Evolutionary conservation across 2,113 vertebrate genomes (phyloP).

Genomic region (Murina feae): DNA sequence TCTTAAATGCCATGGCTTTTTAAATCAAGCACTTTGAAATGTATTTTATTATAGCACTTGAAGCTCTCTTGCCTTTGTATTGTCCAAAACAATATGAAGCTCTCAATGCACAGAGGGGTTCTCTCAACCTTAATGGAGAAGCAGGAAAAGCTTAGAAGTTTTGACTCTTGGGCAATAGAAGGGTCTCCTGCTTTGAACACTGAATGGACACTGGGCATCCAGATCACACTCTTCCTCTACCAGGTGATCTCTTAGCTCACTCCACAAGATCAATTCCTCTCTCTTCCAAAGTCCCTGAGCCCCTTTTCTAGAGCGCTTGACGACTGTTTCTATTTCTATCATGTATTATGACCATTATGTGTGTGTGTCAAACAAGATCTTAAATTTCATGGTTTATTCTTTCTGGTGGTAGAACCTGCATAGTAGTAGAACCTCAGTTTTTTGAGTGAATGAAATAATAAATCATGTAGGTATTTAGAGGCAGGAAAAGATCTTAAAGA

Average conservation of each 20-base stretch:
- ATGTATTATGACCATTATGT: not conserved
- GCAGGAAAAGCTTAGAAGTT: not conserved
- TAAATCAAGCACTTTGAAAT: conserved; percentile 25
- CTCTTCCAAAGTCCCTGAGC: not conserved
- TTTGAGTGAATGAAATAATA: not conserved
- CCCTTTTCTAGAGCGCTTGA: not conserved
- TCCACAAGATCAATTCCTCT: not conserved
- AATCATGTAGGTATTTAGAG: not conserved
- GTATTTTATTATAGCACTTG: not conserved
- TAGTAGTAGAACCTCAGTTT: not conserved
- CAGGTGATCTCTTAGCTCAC: not conserved
- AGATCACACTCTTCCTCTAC: not conserved
- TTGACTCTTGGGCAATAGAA: not conserved
- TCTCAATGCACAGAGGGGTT: not conserved
- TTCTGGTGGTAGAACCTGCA: not conserved
- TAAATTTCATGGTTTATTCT: not conserved
- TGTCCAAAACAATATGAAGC: conserved; percentile 25
- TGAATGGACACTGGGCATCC: not conserved
- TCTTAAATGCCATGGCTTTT: conserved; percentile 17
- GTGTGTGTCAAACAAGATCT: not conserved
- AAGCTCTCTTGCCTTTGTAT: conserved; percentile 12
- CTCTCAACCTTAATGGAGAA: not conserved
- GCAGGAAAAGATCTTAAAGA: not conserved
- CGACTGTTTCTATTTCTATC: not conserved
- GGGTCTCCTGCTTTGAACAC: not conserved